Percentiles rank a stretch among this genome's conserved stretches.
phyloP scores from a whole-genome alignment of 2,888 invertebrate species.

The Caenorhabditis doughertyi region DNA sequence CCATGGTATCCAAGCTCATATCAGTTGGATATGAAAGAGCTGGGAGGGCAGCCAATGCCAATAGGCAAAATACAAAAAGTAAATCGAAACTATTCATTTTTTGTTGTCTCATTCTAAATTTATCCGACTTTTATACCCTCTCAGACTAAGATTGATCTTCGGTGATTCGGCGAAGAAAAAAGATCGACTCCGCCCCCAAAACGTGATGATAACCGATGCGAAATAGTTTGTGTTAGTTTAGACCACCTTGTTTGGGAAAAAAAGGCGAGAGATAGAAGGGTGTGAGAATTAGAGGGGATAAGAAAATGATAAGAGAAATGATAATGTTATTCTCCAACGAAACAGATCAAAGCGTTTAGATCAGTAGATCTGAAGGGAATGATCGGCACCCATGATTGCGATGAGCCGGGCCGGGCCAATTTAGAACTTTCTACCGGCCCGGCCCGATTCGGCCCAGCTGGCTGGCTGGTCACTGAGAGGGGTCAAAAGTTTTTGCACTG shows the following conservation, averaged over 20 bases:
- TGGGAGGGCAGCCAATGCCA: slow-evolving; percentile 14
- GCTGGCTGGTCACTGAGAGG: no score
- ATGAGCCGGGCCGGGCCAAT: no score
- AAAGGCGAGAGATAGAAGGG: no score
- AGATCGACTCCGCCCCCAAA: background rate
- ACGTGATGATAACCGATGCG: background rate
- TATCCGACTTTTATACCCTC: background rate
- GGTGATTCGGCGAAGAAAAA: slow-evolving; percentile 20
- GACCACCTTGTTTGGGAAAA: no score
- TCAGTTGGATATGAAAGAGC: slow-evolving; percentile 8
- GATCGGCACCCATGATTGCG: no score
- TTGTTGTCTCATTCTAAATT: background rate
- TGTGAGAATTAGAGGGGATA: no score
- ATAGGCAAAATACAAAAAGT: slow-evolving; percentile 22
- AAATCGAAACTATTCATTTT: slow-evolving; percentile 14
- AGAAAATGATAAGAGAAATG: no score
- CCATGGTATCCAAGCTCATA: slow-evolving; percentile 1
- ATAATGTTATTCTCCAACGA: no score
- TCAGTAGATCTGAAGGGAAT: background rate
- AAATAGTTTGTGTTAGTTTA: slow-evolving; percentile 1
- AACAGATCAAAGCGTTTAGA: background rate
- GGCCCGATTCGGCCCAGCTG: no score
- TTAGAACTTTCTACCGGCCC: no score
- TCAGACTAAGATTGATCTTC: slow-evolving; percentile 15
- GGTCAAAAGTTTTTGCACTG: no score